Conservation (phyloP, 2,888 invertebrate genomes). For the Meiosimyza decipiens region DNA sequence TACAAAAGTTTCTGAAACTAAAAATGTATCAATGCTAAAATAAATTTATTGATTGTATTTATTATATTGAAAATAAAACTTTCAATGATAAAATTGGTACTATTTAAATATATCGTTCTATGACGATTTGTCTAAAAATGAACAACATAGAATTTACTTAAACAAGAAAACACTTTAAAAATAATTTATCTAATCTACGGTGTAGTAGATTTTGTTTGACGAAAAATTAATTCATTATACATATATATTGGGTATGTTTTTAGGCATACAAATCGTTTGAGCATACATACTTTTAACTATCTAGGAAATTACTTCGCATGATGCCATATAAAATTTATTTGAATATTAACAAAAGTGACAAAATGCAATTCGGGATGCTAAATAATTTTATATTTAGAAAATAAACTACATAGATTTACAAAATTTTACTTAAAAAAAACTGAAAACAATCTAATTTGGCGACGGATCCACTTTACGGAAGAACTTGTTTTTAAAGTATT, state of each 20-base stretch:
- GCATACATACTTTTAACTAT: slow-evolving; percentile 37
- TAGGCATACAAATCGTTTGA: slow-evolving; percentile 45
- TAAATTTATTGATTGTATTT: too few species aligned
- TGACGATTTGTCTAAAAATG: too few species aligned
- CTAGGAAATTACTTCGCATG: slow-evolving; percentile 5
- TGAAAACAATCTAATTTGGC: slow-evolving; percentile 31
- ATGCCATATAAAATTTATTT: not conserved
- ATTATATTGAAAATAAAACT: too few species aligned
- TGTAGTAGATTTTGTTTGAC: too few species aligned
- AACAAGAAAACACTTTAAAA: too few species aligned
- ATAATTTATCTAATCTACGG: too few species aligned
- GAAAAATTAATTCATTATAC: too few species aligned
- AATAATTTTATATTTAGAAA: slow-evolving; percentile 23
- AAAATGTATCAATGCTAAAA: too few species aligned
- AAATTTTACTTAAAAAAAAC: slow-evolving; percentile 4
- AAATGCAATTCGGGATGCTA: slow-evolving; percentile 10
- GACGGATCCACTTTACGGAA: slow-evolving; percentile 45
- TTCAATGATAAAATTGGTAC: too few species aligned
- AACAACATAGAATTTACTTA: too few species aligned
- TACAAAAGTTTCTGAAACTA: slow-evolving; percentile 6
- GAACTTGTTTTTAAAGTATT: slow-evolving; percentile 38
- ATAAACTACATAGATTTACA: slow-evolving; percentile 2
- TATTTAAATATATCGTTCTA: too few species aligned
- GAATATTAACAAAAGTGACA: not conserved
- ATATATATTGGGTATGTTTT: not conserved